Conservation (phyloP, 1,140 invertebrate genomes). For the Stenopsyche tienmushanensis region DNA sequence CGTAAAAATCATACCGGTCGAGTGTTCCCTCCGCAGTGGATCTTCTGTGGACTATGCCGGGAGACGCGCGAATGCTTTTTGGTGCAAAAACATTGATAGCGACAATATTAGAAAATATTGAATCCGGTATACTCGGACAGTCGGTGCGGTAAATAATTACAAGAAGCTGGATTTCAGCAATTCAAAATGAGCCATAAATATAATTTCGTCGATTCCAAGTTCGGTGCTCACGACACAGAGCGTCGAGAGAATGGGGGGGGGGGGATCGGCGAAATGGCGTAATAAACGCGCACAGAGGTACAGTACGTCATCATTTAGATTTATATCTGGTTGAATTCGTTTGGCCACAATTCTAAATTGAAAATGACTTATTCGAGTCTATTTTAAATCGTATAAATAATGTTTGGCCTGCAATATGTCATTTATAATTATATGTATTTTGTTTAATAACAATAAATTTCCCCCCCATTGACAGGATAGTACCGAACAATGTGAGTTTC, state of each 20-base stretch:
- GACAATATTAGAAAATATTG: not conserved
- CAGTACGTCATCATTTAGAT: too few species aligned
- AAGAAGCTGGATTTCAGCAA: not conserved
- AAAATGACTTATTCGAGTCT: too few species aligned
- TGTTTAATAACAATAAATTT: too few species aligned
- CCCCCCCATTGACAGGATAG: too few species aligned
- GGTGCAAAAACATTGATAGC: conserved; percentile 5
- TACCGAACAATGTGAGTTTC: too few species aligned
- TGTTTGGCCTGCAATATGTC: too few species aligned
- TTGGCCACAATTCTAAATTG: too few species aligned
- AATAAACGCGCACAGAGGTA: too few species aligned
- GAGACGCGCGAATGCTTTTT: not conserved
- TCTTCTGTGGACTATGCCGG: not conserved
- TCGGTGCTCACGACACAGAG: not conserved
- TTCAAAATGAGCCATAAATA: not conserved
- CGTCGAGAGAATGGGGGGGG: not conserved
- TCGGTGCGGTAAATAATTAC: not conserved
- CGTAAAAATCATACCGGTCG: not conserved
- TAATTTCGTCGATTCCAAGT: not conserved
- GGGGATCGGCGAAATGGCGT: too few species aligned
- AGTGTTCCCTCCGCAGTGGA: conserved; percentile 2
- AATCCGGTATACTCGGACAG: not conserved
- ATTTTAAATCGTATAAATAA: too few species aligned
- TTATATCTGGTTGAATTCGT: too few species aligned
- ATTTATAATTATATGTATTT: too few species aligned